Evolutionary conservation across 1,140 invertebrate genomes (phyloP), one percentile per base, ranked within the genome.

Genomic region (Ostrea denselamellosa): DNA sequence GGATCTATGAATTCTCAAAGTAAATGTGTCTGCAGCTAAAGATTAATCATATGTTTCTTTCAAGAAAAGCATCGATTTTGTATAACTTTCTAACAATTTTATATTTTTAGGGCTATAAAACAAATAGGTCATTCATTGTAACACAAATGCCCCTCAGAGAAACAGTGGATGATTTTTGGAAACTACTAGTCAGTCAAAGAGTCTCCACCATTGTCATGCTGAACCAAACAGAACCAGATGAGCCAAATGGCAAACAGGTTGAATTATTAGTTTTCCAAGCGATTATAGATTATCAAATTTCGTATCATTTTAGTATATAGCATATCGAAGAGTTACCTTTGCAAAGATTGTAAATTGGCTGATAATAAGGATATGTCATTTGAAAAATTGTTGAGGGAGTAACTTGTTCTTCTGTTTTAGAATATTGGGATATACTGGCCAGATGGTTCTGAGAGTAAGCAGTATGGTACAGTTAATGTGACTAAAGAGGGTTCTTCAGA

Each of bases 141-240:
- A 94, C 93, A 22, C 93, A 94, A 86, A 92, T 91, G 71, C 93
- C 93, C 7, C 89, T 93, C 8, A 65, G 89, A 25, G 88, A 90
- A 34, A 94, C 93, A 9, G 90, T 93, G 12, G 85, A 92, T 34
- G 93, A 94, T 85, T 92, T 94, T 90, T 94, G 93, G 93, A 86
- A 90, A 34, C 88, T 94, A 52, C 87, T 94, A 14, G 90, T 93
- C 58, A 90, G 92, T 9, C 87, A 93, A 8, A 87, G 90, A 8
- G 86, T 92, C 19, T 65, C 85, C 14, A 90, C 91, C 17, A 90
- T 94, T 14, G 86, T 92, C 28, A 89, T 85, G 54, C 51, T 92
- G 0, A 89, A 25, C 28, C 22, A 77, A 25, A 9, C 12, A 22
- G 0, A 10, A 10, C 25, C 65, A 62, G 58, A 91, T 71, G 86